Conservation (phyloP, 2,113 vertebrate genomes). For the Australoheros scitulus region DNA sequence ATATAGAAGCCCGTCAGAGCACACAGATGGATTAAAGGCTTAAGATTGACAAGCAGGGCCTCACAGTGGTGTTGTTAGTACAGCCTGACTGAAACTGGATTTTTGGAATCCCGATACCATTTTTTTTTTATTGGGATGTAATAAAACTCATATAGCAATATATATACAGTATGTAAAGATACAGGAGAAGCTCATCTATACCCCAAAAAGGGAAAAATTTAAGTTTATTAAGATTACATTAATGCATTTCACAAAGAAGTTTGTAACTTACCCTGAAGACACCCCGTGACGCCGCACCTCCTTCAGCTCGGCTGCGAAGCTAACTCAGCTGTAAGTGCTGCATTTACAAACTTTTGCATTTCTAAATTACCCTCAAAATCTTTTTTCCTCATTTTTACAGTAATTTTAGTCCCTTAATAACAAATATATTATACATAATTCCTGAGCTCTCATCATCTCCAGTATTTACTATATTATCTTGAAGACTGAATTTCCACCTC, state of each 20-base stretch:
- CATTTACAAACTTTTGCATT: slow-evolving; percentile 25
- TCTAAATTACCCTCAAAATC: not conserved
- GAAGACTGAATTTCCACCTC: slow-evolving; percentile 38
- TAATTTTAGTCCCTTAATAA: slow-evolving; percentile 49
- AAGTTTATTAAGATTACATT: not conserved
- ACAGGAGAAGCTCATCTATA: not conserved
- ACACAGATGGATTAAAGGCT: slow-evolving; percentile 62
- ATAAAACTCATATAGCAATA: not conserved
- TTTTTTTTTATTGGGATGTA: not conserved
- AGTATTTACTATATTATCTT: not conserved
- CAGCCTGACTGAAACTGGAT: not conserved
- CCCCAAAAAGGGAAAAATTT: not conserved
- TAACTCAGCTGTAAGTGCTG: not conserved
- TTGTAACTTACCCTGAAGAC: not conserved
- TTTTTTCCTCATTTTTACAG: not conserved
- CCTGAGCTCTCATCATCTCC: slow-evolving; percentile 26
- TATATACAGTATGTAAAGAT: not conserved
- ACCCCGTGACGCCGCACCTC: not conserved
- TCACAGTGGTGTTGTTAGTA: slow-evolving; percentile 50
- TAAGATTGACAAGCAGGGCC: slow-evolving; percentile 56
- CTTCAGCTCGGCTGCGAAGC: rapidly evolving
- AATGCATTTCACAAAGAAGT: not conserved
- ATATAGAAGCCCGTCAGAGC: slow-evolving; percentile 55
- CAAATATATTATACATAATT: slow-evolving; percentile 47
- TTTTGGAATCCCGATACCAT: not conserved